These are phyloP conservation scores for Podarcis raffonei DNA, from an alignment of 2,113 vertebrate species.

Conservation along the genomic window DNA sequence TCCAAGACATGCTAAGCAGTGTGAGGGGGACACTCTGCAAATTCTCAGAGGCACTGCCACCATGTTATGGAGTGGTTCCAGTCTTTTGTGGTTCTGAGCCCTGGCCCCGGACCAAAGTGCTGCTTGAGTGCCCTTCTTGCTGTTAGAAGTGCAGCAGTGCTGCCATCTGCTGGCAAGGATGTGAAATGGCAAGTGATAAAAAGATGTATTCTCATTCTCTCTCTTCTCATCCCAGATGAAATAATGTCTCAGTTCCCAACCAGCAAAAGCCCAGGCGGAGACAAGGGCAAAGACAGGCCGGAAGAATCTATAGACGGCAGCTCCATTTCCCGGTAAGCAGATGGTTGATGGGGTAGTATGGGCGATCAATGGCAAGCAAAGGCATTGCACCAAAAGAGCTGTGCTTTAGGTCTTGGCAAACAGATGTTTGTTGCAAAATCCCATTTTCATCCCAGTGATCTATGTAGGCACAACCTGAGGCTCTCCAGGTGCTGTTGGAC, in stretches of 20 bases:
- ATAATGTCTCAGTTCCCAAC: constrained; percentile 93
- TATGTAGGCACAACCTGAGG: neutral
- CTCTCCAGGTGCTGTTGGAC: neutral
- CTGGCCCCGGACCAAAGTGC: neutral
- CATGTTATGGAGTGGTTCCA: neutral
- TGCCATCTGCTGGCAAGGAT: neutral
- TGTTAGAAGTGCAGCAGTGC: neutral
- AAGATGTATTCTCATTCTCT: neutral
- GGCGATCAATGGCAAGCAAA: neutral
- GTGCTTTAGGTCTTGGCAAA: neutral
- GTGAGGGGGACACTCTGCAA: neutral
- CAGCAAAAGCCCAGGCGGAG: constrained; percentile 77
- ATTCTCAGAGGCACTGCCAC: neutral
- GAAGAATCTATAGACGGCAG: constrained; percentile 21
- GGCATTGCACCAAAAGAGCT: neutral
- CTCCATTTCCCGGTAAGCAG: constrained; percentile 55
- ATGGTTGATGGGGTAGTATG: neutral
- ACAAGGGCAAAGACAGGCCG: constrained; percentile 75
- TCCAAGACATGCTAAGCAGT: neutral
- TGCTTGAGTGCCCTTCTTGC: neutral
- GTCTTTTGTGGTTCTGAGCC: neutral
- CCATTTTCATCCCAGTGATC: neutral
- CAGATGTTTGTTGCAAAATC: neutral
- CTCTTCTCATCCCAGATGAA: constrained; percentile 79
- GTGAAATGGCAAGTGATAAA: neutral